Evolutionary conservation across 2,113 vertebrate species (phyloP), one percentile per base, ranked within the genome.

Genomic region (Ploceus nigricollis): DNA sequence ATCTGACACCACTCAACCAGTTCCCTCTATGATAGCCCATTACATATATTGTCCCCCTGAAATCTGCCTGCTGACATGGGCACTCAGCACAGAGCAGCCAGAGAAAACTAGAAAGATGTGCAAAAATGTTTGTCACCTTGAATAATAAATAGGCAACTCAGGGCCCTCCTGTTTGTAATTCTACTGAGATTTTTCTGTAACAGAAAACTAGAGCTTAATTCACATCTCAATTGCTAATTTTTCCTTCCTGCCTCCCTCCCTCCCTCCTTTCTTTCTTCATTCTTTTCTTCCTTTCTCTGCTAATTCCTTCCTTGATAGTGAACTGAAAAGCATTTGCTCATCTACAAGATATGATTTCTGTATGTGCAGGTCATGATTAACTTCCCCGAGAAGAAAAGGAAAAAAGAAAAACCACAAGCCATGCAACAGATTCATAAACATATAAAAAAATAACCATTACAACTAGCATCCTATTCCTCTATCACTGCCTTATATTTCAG

Each of bases 401-500:
- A 82, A 78, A 64, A 66, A 50, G 15, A 22, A 86, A 95, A 81
- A 28, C 30, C 60, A 83, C 44, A 96, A 96, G 45, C 33, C 42
- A 56, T 48, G 5, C n/a, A 82, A 79, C 61, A 89, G 50, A 63
- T 75, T 97, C 68, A 96, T 96, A 96, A 95, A 76, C 48, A n/a
- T 39, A 75, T 65, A 28, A 69, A 35, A 94, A 94, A 90, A 68
- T 40, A 88, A 35, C 79, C 94, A 93, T 97, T 97, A 96, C 85
- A 82, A 91, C 88, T 94, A 97, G 94, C 86, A 93, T 97, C 90
- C 89, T 83, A 92, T 95, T 95, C 82, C 93, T 96, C 35, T 95
- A 94, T 65, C 73, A 40, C 57, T 96, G 78, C 93, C 87, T 97
- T 97, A 33, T 79, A 91, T 97, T 97, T 97, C 89, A 97, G 80